phyloP scores from a whole-genome alignment of 2,797 vertebrate genomes.

The Propithecus deckenii region DNA sequence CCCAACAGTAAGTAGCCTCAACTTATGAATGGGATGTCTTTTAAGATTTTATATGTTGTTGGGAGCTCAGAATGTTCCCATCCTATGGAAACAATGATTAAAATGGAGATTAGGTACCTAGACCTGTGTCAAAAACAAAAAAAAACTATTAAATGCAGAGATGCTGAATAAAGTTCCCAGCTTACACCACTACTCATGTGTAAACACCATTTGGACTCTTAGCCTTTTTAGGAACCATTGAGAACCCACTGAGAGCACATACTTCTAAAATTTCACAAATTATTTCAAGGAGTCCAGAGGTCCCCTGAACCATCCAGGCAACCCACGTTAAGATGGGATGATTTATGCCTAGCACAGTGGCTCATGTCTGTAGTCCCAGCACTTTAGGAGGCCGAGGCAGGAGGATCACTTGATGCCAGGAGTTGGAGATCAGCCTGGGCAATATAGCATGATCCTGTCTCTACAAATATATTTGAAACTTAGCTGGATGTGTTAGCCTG shows the following conservation, averaged over 20 bases:
- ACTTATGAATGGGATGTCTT: not conserved
- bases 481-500: not conserved
- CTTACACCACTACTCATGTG: not conserved
- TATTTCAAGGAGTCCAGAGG: not conserved
- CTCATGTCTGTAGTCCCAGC: not conserved
- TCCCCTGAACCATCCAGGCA: not conserved
- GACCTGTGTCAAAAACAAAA: not conserved
- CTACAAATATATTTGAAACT: not conserved
- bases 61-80: not conserved
- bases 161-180: not conserved
- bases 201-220: not conserved
- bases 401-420: not conserved
- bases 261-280: conserved; percentile 13
- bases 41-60: not conserved
- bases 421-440: not conserved
- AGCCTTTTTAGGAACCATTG: not conserved
- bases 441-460: not conserved
- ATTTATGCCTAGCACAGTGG: not conserved
- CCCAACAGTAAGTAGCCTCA: not conserved
- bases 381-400: not conserved
- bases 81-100: not conserved
- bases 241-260: not conserved
- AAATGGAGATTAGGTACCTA: not conserved
- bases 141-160: not conserved
- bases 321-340: not conserved